These are phyloP conservation scores for Melanotaenia parkinsoni DNA, from an alignment of 2,797 vertebrate species.

Conservation along the genomic window DNA sequence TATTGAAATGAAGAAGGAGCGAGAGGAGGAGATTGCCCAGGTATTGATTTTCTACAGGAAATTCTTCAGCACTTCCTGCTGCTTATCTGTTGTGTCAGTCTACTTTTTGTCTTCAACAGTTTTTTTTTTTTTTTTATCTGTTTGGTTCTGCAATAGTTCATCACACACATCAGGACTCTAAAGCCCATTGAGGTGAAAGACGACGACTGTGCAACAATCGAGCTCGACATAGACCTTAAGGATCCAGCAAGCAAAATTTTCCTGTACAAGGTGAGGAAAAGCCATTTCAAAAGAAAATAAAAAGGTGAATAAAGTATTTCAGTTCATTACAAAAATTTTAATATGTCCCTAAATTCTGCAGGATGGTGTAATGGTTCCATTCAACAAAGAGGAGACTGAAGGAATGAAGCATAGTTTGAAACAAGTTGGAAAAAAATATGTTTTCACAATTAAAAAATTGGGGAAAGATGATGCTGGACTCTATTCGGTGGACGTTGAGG, in stretches of 20 bases:
- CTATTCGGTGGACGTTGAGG: conserved; percentile 90
- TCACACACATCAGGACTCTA: conserved; percentile 80
- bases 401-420: conserved; percentile 83
- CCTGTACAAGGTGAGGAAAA: conserved; percentile 88
- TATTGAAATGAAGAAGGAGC: conserved; percentile 82
- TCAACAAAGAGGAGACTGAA: conserved; percentile 54
- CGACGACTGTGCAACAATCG: conserved; percentile 82
- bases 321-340: not conserved
- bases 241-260: conserved; percentile 85
- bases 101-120: not conserved
- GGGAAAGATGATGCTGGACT: conserved; percentile 86
- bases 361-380: conserved; percentile 88
- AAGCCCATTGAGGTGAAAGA: conserved; percentile 85
- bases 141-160: conserved; percentile 66
- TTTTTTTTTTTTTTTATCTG: not conserved
- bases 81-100: not conserved
- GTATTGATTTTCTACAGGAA: conserved; percentile 71
- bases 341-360: conserved; percentile 54
- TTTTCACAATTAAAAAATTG: conserved; percentile 86
- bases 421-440: conserved; percentile 84
- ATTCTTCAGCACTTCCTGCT: conserved; percentile 5
- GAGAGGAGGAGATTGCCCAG: conserved; percentile 83
- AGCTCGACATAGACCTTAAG: conserved; percentile 90
- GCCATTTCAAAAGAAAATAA: not conserved
- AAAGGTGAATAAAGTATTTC: not conserved